A percentile compares a stretch with the other conserved stretches of the same genome.
These are phyloP conservation scores for Aptenodytes forsteri DNA, from an alignment of 2,113 vertebrate species.

Conservation along the genomic window DNA sequence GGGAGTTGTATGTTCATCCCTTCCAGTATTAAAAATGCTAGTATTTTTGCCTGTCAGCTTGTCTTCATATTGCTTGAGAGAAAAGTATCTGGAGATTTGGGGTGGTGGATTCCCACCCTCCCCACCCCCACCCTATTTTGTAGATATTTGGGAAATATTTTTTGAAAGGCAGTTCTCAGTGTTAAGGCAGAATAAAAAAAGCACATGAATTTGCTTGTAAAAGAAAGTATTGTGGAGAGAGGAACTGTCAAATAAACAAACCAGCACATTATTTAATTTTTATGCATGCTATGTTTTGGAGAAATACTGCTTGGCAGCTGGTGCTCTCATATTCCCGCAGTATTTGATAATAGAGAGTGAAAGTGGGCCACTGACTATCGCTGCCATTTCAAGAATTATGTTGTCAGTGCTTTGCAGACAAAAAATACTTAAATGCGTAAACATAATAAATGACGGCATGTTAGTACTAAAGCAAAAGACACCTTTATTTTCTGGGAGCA, in stretches of 20 bases:
- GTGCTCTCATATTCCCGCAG: neutral
- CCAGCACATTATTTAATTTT: neutral
- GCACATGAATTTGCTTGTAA: neutral
- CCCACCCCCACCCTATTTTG: neutral
- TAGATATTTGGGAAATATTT: neutral
- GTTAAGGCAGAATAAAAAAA: neutral
- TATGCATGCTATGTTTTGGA: neutral
- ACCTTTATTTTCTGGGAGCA: neutral
- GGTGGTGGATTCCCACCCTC: neutral
- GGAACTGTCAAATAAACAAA: constrained; percentile 7
- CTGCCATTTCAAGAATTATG: neutral
- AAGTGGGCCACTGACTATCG: neutral
- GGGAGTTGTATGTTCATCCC: neutral
- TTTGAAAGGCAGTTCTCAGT: neutral
- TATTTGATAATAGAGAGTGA: neutral
- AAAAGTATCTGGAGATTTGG: neutral
- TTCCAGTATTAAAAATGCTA: neutral
- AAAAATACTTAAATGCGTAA: neutral
- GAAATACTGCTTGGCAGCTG: constrained; percentile 22
- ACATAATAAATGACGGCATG: neutral
- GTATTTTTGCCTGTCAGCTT: neutral
- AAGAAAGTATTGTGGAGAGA: neutral
- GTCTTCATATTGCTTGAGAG: neutral
- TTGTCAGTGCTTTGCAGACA: neutral
- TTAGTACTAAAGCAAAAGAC: neutral